A percentile compares a stretch with the other conserved stretches of the same genome.
phyloP scores from a whole-genome alignment of 1,140 invertebrate species.

The Artemia franciscana region DNA sequence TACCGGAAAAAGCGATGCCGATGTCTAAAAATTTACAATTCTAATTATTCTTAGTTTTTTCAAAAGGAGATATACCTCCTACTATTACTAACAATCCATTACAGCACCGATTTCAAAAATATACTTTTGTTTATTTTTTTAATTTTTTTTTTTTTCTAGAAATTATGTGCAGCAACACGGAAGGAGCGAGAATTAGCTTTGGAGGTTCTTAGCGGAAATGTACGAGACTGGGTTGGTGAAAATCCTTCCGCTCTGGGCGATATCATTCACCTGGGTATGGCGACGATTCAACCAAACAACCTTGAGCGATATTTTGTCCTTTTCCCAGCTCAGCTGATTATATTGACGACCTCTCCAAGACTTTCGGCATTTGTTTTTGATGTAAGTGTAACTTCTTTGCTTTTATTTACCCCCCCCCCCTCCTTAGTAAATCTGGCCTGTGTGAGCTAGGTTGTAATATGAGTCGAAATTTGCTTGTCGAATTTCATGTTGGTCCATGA shows the following conservation, averaged over 20 bases:
- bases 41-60: no score
- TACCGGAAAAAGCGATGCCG: no score
- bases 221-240: conserved; percentile 87
- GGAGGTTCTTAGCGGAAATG: conserved; percentile 72
- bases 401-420: no score
- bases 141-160: conserved; percentile 26
- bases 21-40: no score
- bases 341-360: conserved; percentile 65
- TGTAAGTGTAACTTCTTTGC: conserved; percentile 27
- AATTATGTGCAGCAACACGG: conserved; percentile 51
- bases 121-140: not conserved
- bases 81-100: no score
- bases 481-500: no score
- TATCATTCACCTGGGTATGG: conserved; percentile 40
- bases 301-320: conserved; percentile 76
- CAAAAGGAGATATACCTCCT: no score
- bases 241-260: conserved; percentile 46
- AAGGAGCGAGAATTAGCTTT: conserved; percentile 89
- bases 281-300: conserved; percentile 34
- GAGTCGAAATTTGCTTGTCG: no score
- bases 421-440: no score
- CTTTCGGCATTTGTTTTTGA: conserved; percentile 90
- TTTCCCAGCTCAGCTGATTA: conserved; percentile 63
- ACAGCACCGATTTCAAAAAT: conserved; percentile 12
- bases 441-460: no score